phyloP scores from a whole-genome alignment of 2,888 invertebrate genomes.

The Eucera pruinosa region DNA sequence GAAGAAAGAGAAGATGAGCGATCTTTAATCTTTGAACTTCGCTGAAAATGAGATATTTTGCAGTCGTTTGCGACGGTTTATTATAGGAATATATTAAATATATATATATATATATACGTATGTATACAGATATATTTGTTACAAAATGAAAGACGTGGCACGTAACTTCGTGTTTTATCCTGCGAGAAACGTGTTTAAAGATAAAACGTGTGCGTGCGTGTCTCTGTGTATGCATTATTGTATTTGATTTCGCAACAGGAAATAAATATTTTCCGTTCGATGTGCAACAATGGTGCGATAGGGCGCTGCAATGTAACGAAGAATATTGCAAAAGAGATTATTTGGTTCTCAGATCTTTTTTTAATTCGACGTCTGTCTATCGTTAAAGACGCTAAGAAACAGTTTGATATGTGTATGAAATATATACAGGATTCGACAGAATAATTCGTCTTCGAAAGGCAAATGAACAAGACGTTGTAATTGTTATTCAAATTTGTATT shows the following conservation, averaged over 20 bases:
- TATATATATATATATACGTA: constrained; percentile 8
- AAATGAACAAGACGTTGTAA: no score
- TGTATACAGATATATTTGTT: constrained; percentile 37
- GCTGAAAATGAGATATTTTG: constrained; percentile 27
- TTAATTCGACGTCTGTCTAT: background rate
- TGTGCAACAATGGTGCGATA: background rate
- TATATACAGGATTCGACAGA: no score
- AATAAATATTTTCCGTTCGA: constrained; percentile 6
- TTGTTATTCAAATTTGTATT: no score
- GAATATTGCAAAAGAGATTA: background rate
- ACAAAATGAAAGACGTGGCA: background rate
- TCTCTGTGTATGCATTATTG: background rate
- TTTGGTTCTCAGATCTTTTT: background rate
- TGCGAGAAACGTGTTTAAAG: background rate
- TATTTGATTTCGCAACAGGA: background rate
- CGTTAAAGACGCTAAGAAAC: no score
- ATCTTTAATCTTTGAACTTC: constrained; percentile 15
- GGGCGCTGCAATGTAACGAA: no score
- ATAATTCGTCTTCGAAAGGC: no score
- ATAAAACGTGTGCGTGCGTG: background rate
- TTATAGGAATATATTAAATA: constrained; percentile 9
- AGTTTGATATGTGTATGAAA: no score
- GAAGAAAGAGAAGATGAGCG: background rate
- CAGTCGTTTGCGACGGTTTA: constrained; percentile 19
- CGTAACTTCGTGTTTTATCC: background rate